Percentiles rank a stretch among this genome's conserved stretches.
Conservation (phyloP, 1,140 invertebrate species). For the Halotydeus destructor region DNA sequence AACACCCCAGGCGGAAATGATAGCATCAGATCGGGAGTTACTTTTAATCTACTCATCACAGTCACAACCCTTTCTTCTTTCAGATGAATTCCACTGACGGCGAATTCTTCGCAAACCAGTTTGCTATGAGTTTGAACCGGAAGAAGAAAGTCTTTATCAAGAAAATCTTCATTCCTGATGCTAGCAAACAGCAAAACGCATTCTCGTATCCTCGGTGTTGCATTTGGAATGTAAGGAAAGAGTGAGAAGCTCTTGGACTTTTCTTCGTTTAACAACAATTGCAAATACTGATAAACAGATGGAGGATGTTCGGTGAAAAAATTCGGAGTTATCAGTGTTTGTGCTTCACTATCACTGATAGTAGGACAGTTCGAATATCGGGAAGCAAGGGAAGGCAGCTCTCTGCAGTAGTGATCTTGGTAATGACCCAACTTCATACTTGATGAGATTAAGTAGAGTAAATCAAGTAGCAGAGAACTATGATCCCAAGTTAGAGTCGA, state of each 20-base stretch:
- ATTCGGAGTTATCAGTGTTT: constrained; percentile 14
- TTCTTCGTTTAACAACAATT: constrained; percentile 4
- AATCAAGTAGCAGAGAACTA: constrained; percentile 40
- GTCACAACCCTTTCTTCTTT: constrained; percentile 19
- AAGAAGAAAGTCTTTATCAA: background rate
- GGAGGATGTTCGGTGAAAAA: constrained; percentile 18
- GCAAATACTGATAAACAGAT: constrained; percentile 11
- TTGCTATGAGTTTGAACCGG: background rate
- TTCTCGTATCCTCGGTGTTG: constrained; percentile 28
- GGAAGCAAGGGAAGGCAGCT: constrained; percentile 44
- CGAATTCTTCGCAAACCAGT: background rate
- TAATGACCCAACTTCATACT: constrained; percentile 43
- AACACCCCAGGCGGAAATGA: constrained; percentile 49
- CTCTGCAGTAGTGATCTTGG: constrained; percentile 57
- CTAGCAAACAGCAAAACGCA: constrained; percentile 18
- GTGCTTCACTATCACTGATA: constrained; percentile 17
- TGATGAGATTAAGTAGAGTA: constrained; percentile 49
- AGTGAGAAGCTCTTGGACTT: constrained; percentile 22
- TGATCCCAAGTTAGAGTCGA: constrained; percentile 44
- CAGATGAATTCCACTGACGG: too few species aligned
- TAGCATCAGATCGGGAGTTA: constrained; percentile 46
- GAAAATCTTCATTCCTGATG: background rate
- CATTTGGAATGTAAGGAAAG: constrained; percentile 39
- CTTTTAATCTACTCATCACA: constrained; percentile 27
- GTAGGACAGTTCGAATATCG: constrained; percentile 20